Base-by-base conservation (phyloP, 2,888 invertebrate genomes). In the Drosophila austrosaltans region DNA sequence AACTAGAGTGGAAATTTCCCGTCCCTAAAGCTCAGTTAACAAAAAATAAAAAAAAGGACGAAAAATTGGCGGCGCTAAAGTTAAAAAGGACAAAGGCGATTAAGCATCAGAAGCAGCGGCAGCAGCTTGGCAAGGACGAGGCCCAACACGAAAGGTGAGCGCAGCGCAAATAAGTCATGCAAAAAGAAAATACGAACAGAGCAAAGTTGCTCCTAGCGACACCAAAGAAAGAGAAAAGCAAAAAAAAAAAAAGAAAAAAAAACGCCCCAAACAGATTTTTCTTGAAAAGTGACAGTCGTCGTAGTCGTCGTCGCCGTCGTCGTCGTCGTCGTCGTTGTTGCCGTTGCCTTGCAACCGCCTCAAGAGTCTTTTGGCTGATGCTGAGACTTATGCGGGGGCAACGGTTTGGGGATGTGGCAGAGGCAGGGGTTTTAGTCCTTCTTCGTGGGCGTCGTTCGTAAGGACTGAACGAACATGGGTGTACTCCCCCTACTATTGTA, bases 41-140 rank as follows among this genome's bases (percentile, higher is more conserved):
- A 16, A 30, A 30, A 30, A 30, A 30, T 3, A 42, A 53, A 73
- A 67, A 78, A 69, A 70, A 63, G 54, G 58, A 36, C 56, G 80
- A 76, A 85, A 63, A 81, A 87, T 83, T 83, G 87, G 83, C 89
- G 83, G 84, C 87, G 81, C 81, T 81, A 78, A 89, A 83, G 89
- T 83, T 83, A 89, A 87, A 86, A 83, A 75, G 89, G 81, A 88
- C 83, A 83, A 83, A 89, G 84, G 77, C 83, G 82, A 81, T 89
- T 86, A 83, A 83, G 79, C 22, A 48, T 16, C 48, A 44, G 57
- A 36, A 75, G 63, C 64, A 58, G 62, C 66, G 64, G 30, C 57
- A 30, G 40, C 75, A 76, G 53, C 69, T 69, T 69, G 69, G 69
- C 72, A 75, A 72, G 76, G 76, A 76, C 63, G 66, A 59, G 69